phyloP scores from a whole-genome alignment of 1,140 invertebrate genomes.

The Scaptomyza hsui region DNA sequence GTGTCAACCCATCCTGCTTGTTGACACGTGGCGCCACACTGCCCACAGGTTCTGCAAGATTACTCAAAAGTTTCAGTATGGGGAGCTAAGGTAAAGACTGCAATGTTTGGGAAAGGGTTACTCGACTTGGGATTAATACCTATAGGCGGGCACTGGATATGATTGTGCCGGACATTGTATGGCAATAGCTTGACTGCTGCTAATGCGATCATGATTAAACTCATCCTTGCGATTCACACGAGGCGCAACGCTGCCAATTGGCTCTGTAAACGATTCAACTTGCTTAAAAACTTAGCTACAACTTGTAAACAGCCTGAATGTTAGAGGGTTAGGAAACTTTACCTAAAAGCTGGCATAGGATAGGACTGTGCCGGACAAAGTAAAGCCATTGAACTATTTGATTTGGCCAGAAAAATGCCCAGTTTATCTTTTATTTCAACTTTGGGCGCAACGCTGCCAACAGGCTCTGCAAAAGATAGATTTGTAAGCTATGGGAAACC shows the following conservation, averaged over 20 bases:
- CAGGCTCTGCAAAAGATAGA: constrained; percentile 84
- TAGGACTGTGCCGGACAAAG: constrained; percentile 87
- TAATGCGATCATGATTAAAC: constrained; percentile 87
- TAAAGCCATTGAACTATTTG: constrained; percentile 84
- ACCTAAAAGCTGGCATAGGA: constrained; percentile 88
- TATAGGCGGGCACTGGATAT: constrained; percentile 87
- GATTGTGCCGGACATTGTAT: constrained; percentile 88
- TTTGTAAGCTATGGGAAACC: not conserved
- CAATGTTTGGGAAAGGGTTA: not conserved
- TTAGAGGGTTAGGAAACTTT: constrained; percentile 48
- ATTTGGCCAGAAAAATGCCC: constrained; percentile 61
- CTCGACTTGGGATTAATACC: constrained; percentile 84
- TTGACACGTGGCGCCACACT: constrained; percentile 88
- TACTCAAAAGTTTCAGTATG: not conserved
- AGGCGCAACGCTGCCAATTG: constrained; percentile 90
- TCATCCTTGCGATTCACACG: constrained; percentile 90
- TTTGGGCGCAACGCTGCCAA: constrained; percentile 86
- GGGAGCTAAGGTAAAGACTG: not conserved
- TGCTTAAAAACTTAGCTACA: not conserved
- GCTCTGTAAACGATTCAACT: constrained; percentile 85
- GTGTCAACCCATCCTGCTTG: constrained; percentile 86
- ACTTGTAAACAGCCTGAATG: constrained; percentile 21
- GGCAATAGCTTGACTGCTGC: constrained; percentile 84
- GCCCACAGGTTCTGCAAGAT: constrained; percentile 84
- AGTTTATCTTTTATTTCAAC: constrained; percentile 86